Evolutionary conservation across 2,113 vertebrate species (phyloP), one percentile per base, ranked within the genome.

Genomic region (Nibea albiflora): DNA sequence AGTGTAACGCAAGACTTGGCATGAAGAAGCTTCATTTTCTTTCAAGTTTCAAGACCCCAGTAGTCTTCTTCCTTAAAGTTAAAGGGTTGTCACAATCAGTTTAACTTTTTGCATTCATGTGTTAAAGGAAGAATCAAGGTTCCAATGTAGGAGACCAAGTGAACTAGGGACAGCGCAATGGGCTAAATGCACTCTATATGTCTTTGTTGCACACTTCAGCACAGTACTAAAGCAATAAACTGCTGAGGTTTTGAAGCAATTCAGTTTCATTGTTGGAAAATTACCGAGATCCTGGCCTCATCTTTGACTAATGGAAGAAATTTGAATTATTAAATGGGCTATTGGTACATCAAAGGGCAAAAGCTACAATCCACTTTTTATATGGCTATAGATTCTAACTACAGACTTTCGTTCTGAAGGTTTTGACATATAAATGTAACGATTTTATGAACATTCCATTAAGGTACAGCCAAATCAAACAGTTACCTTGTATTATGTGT

Each of bases 331-430:
- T n/a, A n/a, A 65, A 61, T 19, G 12, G 19, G 15, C 52, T 72
- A 16, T 62, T 73, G n/a, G 46, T 62, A 31, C 47, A 54, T 61
- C 50, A 76, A 72, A 66, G 28, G n/a, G 46, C 42, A 3, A 71
- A 66, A 60, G 31, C 46, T 17, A 42, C 5, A 66, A 44, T 58
- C 31, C 46, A 22, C 15, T 24, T 64, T 35, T 47, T 56, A 12
- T 78, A 69, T 7, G 15, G 57, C 54, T 44, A 12, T 44, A 44
- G 44, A 26, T 39, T 53, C 11, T 19, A 42, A 46, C 16, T n/a
- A 15, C n/a, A 76, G 5, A 31, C 52, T 46, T n/a, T 39, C 7
- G 24, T 46, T 57, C 4, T 66, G 16, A 44, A 28, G 46, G 22
- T 28, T 62, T 53, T 53, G 2, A 44, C 17, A 11, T 61, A 5